Conservation (phyloP, 1,140 invertebrate genomes). For the Trichoplusia ni region DNA sequence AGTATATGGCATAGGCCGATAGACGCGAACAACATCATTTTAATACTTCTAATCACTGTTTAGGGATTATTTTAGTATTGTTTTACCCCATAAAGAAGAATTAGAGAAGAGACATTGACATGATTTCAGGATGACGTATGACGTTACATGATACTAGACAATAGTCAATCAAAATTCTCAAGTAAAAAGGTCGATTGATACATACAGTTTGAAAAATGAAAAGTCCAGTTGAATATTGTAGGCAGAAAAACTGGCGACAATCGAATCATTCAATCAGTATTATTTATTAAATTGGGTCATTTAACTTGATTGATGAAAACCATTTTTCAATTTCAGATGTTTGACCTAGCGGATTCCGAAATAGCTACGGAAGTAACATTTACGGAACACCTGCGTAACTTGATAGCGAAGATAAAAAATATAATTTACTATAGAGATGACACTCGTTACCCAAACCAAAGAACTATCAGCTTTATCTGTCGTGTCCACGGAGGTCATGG, state of each 20-base stretch:
- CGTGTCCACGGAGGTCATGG: conserved; percentile 76
- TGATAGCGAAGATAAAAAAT: conserved; percentile 76
- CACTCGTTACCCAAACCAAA: conserved; percentile 69
- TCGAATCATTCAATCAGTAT: no score
- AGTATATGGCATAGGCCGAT: conserved; percentile 2
- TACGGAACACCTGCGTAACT: conserved; percentile 71
- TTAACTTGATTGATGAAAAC: no score
- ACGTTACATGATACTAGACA: no score
- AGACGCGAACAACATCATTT: conserved; percentile 9
- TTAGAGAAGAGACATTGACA: no score
- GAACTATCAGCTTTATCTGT: conserved; percentile 73
- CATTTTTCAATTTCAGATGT: conserved; percentile 60
- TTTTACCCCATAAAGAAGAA: no score
- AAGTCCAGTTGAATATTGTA: no score
- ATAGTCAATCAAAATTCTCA: no score
- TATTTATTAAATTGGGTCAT: no score
- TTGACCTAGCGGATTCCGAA: conserved; percentile 76
- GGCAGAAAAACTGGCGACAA: no score
- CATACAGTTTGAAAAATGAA: no score
- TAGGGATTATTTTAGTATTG: background rate
- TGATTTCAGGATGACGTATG: no score
- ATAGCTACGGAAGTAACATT: conserved; percentile 78
- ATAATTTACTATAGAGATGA: conserved; percentile 70
- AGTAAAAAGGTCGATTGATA: conserved; percentile 1
- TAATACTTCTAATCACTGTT: conserved; percentile 7